Percentiles rank a stretch among this genome's conserved stretches.
Evolutionary conservation across 2,113 vertebrate species (phyloP).

Genomic region (Hiodon alosoides): DNA sequence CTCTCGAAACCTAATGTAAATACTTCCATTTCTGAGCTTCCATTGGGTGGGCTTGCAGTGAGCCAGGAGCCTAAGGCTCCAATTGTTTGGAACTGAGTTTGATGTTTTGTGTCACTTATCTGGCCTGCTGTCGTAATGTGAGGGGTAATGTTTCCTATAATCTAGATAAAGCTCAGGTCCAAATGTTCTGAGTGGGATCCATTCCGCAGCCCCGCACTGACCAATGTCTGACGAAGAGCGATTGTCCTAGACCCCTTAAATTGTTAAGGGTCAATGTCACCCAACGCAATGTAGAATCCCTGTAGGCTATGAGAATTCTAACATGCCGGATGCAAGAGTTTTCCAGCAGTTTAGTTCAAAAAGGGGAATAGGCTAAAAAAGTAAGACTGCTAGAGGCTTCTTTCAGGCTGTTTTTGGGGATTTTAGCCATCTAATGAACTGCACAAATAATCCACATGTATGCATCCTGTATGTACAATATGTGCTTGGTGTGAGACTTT

Average conservation of each 20-base stretch:
- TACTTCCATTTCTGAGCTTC: conserved; percentile 31
- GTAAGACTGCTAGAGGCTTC: too few relatives aligned
- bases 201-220: conserved; percentile 32
- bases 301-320: not conserved
- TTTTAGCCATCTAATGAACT: too few relatives aligned
- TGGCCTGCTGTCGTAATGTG: conserved; percentile 41
- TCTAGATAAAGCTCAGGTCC: conserved; percentile 12
- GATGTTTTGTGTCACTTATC: conserved; percentile 44
- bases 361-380: not conserved
- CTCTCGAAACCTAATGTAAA: conserved; percentile 39
- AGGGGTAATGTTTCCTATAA: conserved; percentile 46
- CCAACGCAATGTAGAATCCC: not conserved
- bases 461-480: not conserved
- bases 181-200: not conserved
- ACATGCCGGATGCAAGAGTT: too few relatives aligned
- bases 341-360: conserved; percentile 13
- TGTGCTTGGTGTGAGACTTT: too few relatives aligned
- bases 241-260: not conserved
- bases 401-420: too few relatives aligned
- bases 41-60: conserved; percentile 50
- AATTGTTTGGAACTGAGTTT: conserved; percentile 51
- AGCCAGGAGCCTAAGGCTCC: conserved; percentile 34
- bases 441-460: not conserved
- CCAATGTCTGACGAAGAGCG: not conserved
- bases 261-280: conserved; percentile 6